These are phyloP conservation scores for Augochlorella aurata DNA, from an alignment of 2,888 invertebrate species.

Conservation along the genomic window DNA sequence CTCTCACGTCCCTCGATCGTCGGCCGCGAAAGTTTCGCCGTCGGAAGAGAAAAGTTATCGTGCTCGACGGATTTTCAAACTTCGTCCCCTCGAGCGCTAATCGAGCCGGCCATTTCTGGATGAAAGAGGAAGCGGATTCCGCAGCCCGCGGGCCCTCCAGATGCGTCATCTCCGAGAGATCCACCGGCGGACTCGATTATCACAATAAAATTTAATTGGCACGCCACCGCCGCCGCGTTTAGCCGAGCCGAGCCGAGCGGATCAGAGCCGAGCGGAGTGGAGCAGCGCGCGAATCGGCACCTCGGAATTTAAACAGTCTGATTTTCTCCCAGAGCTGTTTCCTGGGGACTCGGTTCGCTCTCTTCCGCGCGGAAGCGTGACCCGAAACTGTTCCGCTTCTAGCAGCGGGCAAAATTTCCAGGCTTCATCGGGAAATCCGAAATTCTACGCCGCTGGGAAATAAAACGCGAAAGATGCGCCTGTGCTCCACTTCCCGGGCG, in stretches of 20 bases:
- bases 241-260: neutral
- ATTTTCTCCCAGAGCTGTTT: constrained; percentile 33
- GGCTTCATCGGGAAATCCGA: neutral
- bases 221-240: neutral
- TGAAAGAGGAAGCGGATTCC: constrained; percentile 36
- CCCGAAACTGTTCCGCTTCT: neutral
- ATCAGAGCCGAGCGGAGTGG: no score
- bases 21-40: constrained; percentile 46
- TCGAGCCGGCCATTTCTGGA: constrained; percentile 59
- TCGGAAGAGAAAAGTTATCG: constrained; percentile 57
- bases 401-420: neutral
- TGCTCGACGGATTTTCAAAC: constrained; percentile 60
- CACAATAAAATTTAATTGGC: constrained; percentile 66
- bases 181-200: constrained; percentile 55
- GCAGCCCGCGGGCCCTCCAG: constrained; percentile 29
- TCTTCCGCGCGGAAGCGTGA: neutral
- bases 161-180: constrained; percentile 50
- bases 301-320: constrained; percentile 32
- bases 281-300: constrained; percentile 9
- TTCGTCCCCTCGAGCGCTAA: constrained; percentile 60
- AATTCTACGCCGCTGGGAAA: neutral
- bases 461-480: neutral
- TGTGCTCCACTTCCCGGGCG: neutral
- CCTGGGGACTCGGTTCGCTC: neutral
- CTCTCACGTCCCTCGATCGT: neutral